Base-by-base conservation (phyloP, 1,140 invertebrate genomes). In the Ganaspis sp. region DNA sequence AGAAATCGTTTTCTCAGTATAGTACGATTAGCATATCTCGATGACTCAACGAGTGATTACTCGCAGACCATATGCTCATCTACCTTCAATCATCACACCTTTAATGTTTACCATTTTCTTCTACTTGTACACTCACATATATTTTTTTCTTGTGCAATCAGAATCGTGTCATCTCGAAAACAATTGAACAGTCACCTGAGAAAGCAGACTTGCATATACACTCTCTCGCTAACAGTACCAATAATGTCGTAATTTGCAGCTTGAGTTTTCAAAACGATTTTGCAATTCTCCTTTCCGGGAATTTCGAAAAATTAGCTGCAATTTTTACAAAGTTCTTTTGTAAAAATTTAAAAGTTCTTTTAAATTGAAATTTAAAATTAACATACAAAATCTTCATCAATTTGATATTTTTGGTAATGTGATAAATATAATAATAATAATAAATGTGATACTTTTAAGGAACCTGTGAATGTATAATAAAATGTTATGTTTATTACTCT, bases 151-250 rank as follows among this genome's bases (percentile, higher is more conserved):
- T 64, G 12, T 64, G 58, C 26, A 64, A 64, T 64, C 15, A 12
- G 26, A 64, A 64, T 64, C 23, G 58, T 64, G 58, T 64, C 58
- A 29, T 64, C 58, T 29, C 9, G 58, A 29, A 64, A 64, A 64
- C 58, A 64, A 64, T 64, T 64, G 58, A 64, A 64, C 29, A 64
- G 58, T 29, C 26, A 64, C 58, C 58, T 64, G 58, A 64, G 58
- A 64, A 64, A 64, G 58, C 12, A 29, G 0, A 64, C 58, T 29
- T 26, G 58, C 23, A 29, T 64, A 15, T 58, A 15, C 11, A 29
- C 58, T 49, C 58, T 64, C 58, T 11, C 29, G 29, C 29, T 15
- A 64, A 9, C 26, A 64, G 58, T 64, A 64, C 58, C 58, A 64
- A 29, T 34, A 29, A 26, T 64, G 58, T 34, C 11, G 58, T 29